Percentiles rank a stretch among this genome's conserved stretches.
These are phyloP conservation scores for Lordiphosa fenestrarum DNA, from an alignment of 2,888 invertebrate species.

Conservation along the genomic window DNA sequence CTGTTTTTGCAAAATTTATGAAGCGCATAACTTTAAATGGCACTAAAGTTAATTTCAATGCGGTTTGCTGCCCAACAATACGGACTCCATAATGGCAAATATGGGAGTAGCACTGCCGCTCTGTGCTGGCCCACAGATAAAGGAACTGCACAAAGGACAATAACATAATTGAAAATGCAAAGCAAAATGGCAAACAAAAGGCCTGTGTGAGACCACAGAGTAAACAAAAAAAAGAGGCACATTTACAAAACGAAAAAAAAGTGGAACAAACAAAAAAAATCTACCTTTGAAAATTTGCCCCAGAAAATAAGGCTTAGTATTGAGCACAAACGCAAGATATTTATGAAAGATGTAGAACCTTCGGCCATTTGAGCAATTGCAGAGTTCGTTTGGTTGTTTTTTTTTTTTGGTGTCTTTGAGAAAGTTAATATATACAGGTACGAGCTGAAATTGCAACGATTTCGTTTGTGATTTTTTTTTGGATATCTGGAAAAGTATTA, in stretches of 20 bases:
- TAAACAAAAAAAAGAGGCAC: not conserved
- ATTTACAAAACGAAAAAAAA: not conserved
- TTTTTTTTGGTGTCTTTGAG: no score
- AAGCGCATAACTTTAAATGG: constrained; percentile 74
- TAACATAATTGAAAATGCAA: constrained; percentile 50
- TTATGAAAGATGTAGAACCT: no score
- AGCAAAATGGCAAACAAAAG: constrained; percentile 44
- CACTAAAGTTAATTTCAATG: constrained; percentile 73
- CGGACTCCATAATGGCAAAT: not conserved
- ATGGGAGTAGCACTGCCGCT: not conserved
- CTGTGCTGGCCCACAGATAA: constrained; percentile 1
- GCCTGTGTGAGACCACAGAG: constrained; percentile 28
- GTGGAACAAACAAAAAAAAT: no score
- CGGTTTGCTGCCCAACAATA: constrained; percentile 54
- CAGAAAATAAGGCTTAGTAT: no score
- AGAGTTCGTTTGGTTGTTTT: no score
- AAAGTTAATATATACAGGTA: no score
- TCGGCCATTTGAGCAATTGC: no score
- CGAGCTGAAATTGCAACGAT: no score
- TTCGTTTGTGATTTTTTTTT: no score
- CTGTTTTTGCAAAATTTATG: constrained; percentile 71
- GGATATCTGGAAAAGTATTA: no score
- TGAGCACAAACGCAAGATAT: no score
- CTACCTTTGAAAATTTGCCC: no score
- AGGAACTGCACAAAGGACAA: constrained; percentile 32